A percentile compares a stretch with the other conserved stretches of the same genome.
Conservation (phyloP, 1,140 invertebrate genomes). For the Acromyrmex echinatior region DNA sequence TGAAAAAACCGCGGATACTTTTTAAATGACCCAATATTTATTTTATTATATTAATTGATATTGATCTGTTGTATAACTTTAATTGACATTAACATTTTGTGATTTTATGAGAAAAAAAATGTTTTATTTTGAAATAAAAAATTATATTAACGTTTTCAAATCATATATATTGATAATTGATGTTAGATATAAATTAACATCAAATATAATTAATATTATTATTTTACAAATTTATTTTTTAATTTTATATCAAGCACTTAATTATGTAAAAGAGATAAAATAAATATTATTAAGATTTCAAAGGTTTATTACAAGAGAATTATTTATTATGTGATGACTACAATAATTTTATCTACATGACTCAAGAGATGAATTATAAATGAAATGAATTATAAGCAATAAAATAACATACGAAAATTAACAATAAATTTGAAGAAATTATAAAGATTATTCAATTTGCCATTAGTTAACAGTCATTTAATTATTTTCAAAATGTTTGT, state of each 20-base stretch:
- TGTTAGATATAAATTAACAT: neutral
- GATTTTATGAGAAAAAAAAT: neutral
- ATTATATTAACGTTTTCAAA: neutral
- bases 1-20: too few species aligned
- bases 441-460: neutral
- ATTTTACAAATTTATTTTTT: neutral
- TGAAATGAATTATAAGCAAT: neutral
- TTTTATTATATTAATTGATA: neutral
- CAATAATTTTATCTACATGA: neutral
- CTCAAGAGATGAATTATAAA: neutral
- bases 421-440: slow-evolving; percentile 14
- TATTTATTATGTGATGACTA: neutral
- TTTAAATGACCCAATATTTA: too few species aligned
- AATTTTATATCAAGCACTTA: slow-evolving; percentile 11
- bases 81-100: neutral
- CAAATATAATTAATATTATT: neutral
- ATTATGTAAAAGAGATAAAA: neutral
- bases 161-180: too few species aligned
- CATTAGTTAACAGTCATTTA: neutral
- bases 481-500: neutral
- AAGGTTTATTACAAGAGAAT: neutral
- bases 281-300: neutral
- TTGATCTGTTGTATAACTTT: too few species aligned
- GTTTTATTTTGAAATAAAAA: slow-evolving; percentile 10
- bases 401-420: slow-evolving; percentile 5